Percentiles rank a stretch among this genome's conserved stretches.
phyloP scores from a whole-genome alignment of 2,797 vertebrate species.

The Macropodus opercularis region DNA sequence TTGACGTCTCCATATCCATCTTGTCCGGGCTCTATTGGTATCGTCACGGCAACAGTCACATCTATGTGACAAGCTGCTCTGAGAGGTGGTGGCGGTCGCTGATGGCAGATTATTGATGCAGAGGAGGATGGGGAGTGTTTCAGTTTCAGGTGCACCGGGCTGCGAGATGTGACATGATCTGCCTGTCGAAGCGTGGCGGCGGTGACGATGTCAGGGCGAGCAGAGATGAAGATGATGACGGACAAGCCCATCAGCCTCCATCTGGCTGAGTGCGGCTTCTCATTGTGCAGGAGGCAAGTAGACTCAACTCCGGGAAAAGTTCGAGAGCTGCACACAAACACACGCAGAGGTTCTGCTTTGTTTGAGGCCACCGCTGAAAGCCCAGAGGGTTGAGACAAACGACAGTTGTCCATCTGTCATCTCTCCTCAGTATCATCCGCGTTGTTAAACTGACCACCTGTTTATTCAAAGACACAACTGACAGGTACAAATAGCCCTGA shows the following conservation, averaged over 20 bases:
- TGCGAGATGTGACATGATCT: constrained; percentile 64
- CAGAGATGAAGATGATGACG: constrained; percentile 55
- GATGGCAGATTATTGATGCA: constrained; percentile 82
- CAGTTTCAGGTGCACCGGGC: constrained; percentile 71
- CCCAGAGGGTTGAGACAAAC: constrained; percentile 43
- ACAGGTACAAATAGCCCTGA: constrained; percentile 36
- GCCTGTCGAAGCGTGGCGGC: constrained; percentile 49
- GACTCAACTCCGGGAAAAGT: constrained; percentile 36
- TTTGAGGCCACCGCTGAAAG: not conserved
- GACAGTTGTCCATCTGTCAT: constrained; percentile 53
- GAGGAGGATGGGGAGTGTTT: constrained; percentile 27
- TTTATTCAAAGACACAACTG: constrained; percentile 45
- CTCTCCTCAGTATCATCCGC: constrained; percentile 23
- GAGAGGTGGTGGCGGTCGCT: constrained; percentile 80
- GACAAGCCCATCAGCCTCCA: constrained; percentile 64
- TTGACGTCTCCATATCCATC: constrained; percentile 61
- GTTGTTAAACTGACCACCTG: constrained; percentile 53
- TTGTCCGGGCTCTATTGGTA: constrained; percentile 63
- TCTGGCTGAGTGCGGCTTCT: constrained; percentile 22
- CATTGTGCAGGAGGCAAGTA: not conserved
- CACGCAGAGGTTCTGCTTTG: constrained; percentile 12
- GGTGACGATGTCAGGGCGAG: constrained; percentile 37
- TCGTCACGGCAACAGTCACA: constrained; percentile 88
- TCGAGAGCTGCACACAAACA: constrained; percentile 20
- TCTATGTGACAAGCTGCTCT: constrained; percentile 86